Conservation (phyloP, 2,888 invertebrate species). For the Alcis repandata region DNA sequence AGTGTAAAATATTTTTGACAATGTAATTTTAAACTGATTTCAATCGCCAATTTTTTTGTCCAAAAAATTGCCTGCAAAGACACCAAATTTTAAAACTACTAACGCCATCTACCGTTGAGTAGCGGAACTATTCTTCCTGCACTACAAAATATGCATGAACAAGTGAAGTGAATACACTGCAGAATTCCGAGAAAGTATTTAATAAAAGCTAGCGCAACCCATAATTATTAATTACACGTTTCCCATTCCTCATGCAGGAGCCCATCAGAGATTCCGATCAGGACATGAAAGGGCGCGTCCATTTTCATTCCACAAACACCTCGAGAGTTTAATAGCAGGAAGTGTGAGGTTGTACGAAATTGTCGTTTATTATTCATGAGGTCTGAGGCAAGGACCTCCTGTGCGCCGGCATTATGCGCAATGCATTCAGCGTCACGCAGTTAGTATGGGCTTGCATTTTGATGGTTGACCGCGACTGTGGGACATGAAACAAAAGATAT, state of each 20-base stretch:
- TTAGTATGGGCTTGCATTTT: slow-evolving; percentile 20
- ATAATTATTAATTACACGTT: slow-evolving; percentile 2
- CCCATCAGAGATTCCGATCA: slow-evolving; percentile 1
- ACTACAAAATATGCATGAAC: neutral
- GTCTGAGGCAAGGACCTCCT: slow-evolving; percentile 25
- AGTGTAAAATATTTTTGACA: too few species aligned
- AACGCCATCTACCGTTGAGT: slow-evolving; percentile 55
- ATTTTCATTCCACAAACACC: slow-evolving; percentile 5
- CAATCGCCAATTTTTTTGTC: too few species aligned
- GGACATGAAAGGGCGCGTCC: slow-evolving; percentile 18
- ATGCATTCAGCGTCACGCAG: slow-evolving; percentile 23
- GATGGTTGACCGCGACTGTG: slow-evolving; percentile 34
- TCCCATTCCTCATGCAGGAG: slow-evolving; percentile 2
- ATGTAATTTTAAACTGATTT: too few species aligned
- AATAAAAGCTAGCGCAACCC: slow-evolving; percentile 2
- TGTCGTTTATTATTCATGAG: slow-evolving; percentile 26
- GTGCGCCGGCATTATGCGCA: slow-evolving; percentile 10
- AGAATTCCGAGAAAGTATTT: slow-evolving; percentile 4
- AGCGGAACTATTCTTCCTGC: slow-evolving; percentile 33
- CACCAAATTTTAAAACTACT: slow-evolving; percentile 2
- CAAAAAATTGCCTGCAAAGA: neutral
- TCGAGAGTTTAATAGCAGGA: slow-evolving; percentile 12
- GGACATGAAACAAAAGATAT: slow-evolving; percentile 2
- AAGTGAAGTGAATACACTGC: neutral
- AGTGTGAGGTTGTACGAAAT: slow-evolving; percentile 25